These are phyloP conservation scores for Brenthis ino DNA, from an alignment of 2,888 invertebrate genomes.

Conservation along the genomic window DNA sequence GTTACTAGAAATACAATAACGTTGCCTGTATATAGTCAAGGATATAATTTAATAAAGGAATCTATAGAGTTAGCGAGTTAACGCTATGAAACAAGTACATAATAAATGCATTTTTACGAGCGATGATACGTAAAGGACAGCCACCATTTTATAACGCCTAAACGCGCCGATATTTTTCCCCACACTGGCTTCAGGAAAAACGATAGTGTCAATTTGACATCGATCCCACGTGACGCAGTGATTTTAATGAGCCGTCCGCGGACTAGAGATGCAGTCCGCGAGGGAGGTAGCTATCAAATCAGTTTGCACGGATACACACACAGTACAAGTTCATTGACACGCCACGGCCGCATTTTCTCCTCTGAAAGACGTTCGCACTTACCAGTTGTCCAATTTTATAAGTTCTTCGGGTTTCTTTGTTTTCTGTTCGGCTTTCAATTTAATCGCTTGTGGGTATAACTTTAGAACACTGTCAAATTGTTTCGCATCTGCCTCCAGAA, in stretches of 20 bases:
- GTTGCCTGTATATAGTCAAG: constrained; percentile 50
- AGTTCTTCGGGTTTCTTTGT: constrained; percentile 97
- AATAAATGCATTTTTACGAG: constrained; percentile 63
- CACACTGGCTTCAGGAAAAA: constrained; percentile 80
- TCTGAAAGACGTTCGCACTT: constrained; percentile 84
- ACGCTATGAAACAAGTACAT: constrained; percentile 55
- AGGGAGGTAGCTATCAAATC: constrained; percentile 85
- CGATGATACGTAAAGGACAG: constrained; percentile 71
- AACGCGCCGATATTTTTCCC: constrained; percentile 79
- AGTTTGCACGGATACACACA: constrained; percentile 84
- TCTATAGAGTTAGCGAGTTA: constrained; percentile 47
- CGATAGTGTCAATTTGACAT: constrained; percentile 85
- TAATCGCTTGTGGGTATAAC: constrained; percentile 95
- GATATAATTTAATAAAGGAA: constrained; percentile 54
- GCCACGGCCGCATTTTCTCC: constrained; percentile 83
- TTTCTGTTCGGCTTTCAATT: constrained; percentile 94
- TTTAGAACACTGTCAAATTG: constrained; percentile 94
- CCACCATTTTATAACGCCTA: constrained; percentile 83
- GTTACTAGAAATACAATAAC: constrained; percentile 56
- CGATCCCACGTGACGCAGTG: constrained; percentile 88
- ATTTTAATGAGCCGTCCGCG: constrained; percentile 86
- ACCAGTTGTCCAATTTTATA: constrained; percentile 97
- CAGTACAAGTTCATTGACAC: constrained; percentile 84
- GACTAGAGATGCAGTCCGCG: constrained; percentile 84
- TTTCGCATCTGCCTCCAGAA: constrained; percentile 92